Base-by-base conservation (phyloP, 2,113 vertebrate species). In the Phaethon lepturus region DNA sequence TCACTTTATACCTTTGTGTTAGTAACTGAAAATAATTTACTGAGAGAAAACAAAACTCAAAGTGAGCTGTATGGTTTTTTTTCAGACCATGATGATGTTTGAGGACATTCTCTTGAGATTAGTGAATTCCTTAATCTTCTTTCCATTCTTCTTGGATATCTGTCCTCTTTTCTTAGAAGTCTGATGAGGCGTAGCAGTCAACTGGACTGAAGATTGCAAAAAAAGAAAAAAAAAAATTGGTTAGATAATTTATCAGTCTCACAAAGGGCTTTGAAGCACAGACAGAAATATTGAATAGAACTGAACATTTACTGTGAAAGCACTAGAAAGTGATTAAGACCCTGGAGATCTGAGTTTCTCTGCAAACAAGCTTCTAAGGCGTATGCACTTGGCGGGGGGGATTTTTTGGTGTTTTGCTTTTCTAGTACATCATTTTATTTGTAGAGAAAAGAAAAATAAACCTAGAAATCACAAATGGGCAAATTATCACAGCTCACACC, bases 331-430 rank as follows among this genome's bases (percentile, higher is more conserved):
- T 0, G 2, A 88, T 68, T 58, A 50, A 63, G 56, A 33, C 29
- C 33, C 33, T 50, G 33, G 38, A 90, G 84, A 91, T 6, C 6
- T 24, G 15, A 69, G 3, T 67, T 92, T 76, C 24, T 90, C 20
- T 68, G 50, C 80, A 92, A 73, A 68, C 2, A 73, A 20, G 4
- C 11, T 68, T 68, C 17, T 88, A 55, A 52, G 35, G 2, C 1
- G 0, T 45, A 7, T 53, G 3, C 11, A 79, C 13, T 29, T 73
- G 22, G 2, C 0, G 12, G 7, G 50, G 1, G 17, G 4, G 38
- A 38, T 38, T 15, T 66, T 78, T 83, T 47, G 8, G 49, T 25
- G 6, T 11, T 83, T 86, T 76, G 5, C 3, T 83, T 68, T 92
- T 73, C 58, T 72, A 68, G 13, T 52, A 11, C 1, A 40, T n/a